A percentile compares a stretch with the other conserved stretches of the same genome.
Conservation (phyloP, 1,140 invertebrate genomes). For the Drosophila melanogaster region Release_6_plus_ISO1_MT NT_033779.5:17109501-17110000, state of each 20-base stretch:
- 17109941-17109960: conserved; percentile 11
- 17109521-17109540: conserved; percentile 83
- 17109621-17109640: conserved; percentile 17
- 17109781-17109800: not conserved
- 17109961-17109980: conserved; percentile 17
- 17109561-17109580: conserved; percentile 55
- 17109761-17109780: not conserved
- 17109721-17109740: conserved; percentile 14
- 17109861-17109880: too few relatives aligned
- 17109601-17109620: conserved; percentile 8
- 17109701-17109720: conserved; percentile 63
- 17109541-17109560: conserved; percentile 83
- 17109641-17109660: conserved; percentile 14
- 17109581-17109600: conserved; percentile 12
- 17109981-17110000: conserved; percentile 16
- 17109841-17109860: too few relatives aligned
- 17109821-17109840: too few relatives aligned
- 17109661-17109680: conserved; percentile 29
- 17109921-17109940: not conserved
- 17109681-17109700: conserved; percentile 68
- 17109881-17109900: not conserved
- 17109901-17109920: not conserved
- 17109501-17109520: conserved; percentile 75
- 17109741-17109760: not conserved
- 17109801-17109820: not conserved